These are phyloP conservation scores for Rugalucina vietnamica DNA, from an alignment of 2,888 invertebrate genomes.

Conservation along the genomic window DNA sequence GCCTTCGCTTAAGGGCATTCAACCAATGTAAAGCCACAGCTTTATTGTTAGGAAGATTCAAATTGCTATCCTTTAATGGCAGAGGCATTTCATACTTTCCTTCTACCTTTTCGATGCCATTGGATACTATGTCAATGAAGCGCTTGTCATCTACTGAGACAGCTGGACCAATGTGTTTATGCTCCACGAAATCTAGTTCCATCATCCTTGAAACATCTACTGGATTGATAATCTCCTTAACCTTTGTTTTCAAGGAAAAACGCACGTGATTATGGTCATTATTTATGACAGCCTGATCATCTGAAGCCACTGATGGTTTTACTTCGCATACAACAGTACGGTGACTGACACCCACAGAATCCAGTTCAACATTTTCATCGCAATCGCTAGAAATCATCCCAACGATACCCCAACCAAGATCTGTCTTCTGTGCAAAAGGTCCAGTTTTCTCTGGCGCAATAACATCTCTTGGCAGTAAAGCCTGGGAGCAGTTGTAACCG, in stretches of 20 bases:
- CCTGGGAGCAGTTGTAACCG: constrained; percentile 49
- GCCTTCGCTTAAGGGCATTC: neutral
- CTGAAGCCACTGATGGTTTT: neutral
- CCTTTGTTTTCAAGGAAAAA: constrained; percentile 26
- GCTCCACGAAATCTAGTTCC: neutral
- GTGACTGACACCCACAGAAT: constrained; percentile 24
- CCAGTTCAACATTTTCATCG: constrained; percentile 4
- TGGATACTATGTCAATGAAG: neutral
- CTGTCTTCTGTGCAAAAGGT: constrained; percentile 48
- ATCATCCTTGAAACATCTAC: constrained; percentile 4
- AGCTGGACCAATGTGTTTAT: neutral
- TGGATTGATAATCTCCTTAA: constrained; percentile 29
- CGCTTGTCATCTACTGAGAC: neutral
- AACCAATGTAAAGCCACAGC: neutral
- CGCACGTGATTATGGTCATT: neutral
- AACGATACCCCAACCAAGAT: constrained; percentile 51
- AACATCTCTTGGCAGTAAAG: constrained; percentile 50
- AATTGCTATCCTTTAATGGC: neutral
- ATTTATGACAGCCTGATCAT: neutral
- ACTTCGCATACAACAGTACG: constrained; percentile 17
- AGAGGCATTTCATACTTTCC: constrained; percentile 26
- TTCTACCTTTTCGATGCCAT: neutral
- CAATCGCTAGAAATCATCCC: constrained; percentile 24
- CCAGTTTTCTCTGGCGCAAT: constrained; percentile 24
- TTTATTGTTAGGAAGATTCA: constrained; percentile 15